Evolutionary conservation across 2,888 invertebrate species (phyloP).

Genomic region (Luperina nickerlii): DNA sequence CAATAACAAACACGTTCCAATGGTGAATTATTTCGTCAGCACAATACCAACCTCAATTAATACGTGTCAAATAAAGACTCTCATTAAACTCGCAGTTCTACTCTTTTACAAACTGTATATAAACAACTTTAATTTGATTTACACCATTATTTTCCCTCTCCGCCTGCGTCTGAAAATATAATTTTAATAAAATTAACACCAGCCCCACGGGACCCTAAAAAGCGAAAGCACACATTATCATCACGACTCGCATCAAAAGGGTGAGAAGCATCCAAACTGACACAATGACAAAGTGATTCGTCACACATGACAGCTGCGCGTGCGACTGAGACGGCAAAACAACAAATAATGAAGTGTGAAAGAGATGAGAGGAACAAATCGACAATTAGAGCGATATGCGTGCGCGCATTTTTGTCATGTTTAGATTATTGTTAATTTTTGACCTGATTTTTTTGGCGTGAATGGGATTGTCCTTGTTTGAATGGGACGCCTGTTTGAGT

Average conservation of each 20-base stretch:
- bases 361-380: slow-evolving; percentile 70
- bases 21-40: too few species aligned
- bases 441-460: slow-evolving; percentile 67
- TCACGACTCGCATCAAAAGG: slow-evolving; percentile 76
- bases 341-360: slow-evolving; percentile 45
- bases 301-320: slow-evolving; percentile 87
- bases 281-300: slow-evolving; percentile 89
- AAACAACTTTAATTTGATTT: slow-evolving; percentile 5
- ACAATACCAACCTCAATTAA: neutral
- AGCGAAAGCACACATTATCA: slow-evolving; percentile 65
- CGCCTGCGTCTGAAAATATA: slow-evolving; percentile 20
- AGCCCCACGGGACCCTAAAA: slow-evolving; percentile 64
- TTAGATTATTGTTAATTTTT: slow-evolving; percentile 69
- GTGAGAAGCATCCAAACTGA: slow-evolving; percentile 88
- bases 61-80: neutral
- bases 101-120: neutral
- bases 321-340: slow-evolving; percentile 68
- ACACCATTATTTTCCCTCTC: slow-evolving; percentile 21
- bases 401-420: slow-evolving; percentile 68
- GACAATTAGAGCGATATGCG: slow-evolving; percentile 73
- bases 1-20: neutral
- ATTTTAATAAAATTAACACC: slow-evolving; percentile 63
- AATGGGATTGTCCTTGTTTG: slow-evolving; percentile 53
- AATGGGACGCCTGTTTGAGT: slow-evolving; percentile 54
- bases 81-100: too few species aligned